Evolutionary conservation across 2,888 invertebrate genomes (phyloP), one percentile per base, ranked within the genome.

Genomic region (Cephonodes hylas): DNA sequence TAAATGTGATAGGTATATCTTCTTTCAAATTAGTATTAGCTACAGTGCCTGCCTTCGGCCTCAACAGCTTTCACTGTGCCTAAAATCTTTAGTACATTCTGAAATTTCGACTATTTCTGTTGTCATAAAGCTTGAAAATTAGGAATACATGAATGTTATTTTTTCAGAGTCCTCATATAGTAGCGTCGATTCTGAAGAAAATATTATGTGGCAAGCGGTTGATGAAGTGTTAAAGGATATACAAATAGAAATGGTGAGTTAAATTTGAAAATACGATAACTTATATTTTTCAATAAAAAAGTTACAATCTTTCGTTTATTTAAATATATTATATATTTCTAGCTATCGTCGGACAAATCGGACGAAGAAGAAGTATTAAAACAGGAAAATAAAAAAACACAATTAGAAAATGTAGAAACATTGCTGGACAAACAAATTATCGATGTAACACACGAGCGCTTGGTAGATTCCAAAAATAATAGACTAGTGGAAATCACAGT

Each of bases 201-300:
- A 45, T 20, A 59, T 20, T n/a, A 59, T 59, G 8, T 59, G 59
- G 59, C 31, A 22, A 3, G 45, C 59, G 3, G 45, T 59, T 3
- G 59, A 59, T 20, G 59, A 59, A 27, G 45, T 59, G 7, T 31
- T 59, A 34, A 27, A 59, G 5, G 45, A 59, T n/a, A 44, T 59
- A 1, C 20, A 45, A 3, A 59, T 31, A 31, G 59, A 59, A 31
- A 18, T 10, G 18, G 53, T 53, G 15, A 18, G 27, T 2, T 53
- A 8, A 6, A 27, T 27, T 27, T 1, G 6, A 25, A 20, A 1
- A 25, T n/a, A 27, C 2, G 2, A 2, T n/a, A 25, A 46, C n/a
- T n/a, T n/a, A n/a, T n/a, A n/a, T n/a, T n/a, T n/a, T n/a, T n/a
- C n/a, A n/a, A n/a, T n/a, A n/a, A n/a, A n/a, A n/a, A n/a, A n/a